Percentiles rank a stretch among this genome's conserved stretches.
phyloP scores from a whole-genome alignment of 2,113 vertebrate genomes.

The Lepidothrix coronata region DNA sequence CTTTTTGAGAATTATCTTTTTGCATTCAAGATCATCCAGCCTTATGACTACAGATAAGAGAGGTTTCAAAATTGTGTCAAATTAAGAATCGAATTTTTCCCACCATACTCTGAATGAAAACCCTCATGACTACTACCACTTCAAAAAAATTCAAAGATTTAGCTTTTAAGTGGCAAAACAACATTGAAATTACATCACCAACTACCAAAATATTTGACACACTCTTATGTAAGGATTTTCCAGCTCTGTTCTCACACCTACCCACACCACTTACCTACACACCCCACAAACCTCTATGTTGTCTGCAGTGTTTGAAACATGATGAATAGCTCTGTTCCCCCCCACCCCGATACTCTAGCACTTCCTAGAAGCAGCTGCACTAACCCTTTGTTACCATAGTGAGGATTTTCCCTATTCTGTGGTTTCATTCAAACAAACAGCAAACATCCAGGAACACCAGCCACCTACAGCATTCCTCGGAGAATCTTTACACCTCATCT shows the following conservation, averaged over 20 bases:
- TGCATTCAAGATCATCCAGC: neutral
- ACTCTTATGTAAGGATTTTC: conserved; percentile 2
- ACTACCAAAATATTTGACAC: neutral
- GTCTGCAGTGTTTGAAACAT: neutral
- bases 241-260: neutral
- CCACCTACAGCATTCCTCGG: neutral
- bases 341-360: neutral
- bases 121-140: neutral
- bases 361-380: neutral
- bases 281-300: neutral
- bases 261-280: neutral
- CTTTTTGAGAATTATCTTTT: neutral
- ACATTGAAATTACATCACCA: neutral
- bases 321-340: neutral
- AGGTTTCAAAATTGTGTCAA: neutral
- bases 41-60: neutral
- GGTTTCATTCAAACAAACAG: neutral
- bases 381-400: neutral
- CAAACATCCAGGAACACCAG: neutral
- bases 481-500: neutral
- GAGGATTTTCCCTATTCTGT: neutral
- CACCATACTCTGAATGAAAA: neutral
- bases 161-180: neutral
- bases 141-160: neutral
- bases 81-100: neutral